Base-by-base conservation (phyloP, 2,888 invertebrate genomes). In the Matsumyia berberina region DNA sequence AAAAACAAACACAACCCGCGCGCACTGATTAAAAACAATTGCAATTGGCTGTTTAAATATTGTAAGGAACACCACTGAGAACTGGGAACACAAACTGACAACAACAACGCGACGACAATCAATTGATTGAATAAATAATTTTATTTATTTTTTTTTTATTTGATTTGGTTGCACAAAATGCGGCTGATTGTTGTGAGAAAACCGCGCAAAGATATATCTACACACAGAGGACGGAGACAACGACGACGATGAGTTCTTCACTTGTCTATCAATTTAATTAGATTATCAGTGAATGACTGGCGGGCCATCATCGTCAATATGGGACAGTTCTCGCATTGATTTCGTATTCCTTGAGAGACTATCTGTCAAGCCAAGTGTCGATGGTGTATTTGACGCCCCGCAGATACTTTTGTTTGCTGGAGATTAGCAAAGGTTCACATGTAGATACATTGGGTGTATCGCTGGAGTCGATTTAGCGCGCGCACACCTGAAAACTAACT, bases 231-330 rank as follows among this genome's bases (percentile, higher is more conserved):
- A n/a, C n/a, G n/a, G n/a, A n/a, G 53, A 60, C 24, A 67, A 72
- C 46, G 29, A 51, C 33, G 29, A 19, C 44, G 24, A 35, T 42
- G 44, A 57, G 72, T 62, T 73, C 82, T 72, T 80, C 64, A 85
- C 79, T 85, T 85, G 79, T 85, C 73, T 85, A 85, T 79, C 79
- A 79, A 85, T 85, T 79, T 85, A 85, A 85, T 85, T 85, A 79
- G 74, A 85, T 85, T 85, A 85, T 85, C 79, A 85, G 83, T 74
- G 64, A 80, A 85, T 58, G 79, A 74, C 73, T 74, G 79, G 55
- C 79, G 58, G 58, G 51, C 73, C 73, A 79, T 79, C 67, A 66
- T 64, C 46, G n/a, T 37, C 62, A n/a, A n/a, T n/a, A n/a, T n/a
- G n/a, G n/a, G n/a, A n/a, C n/a, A n/a, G 55, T 78, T 60, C 24